A percentile compares a stretch with the other conserved stretches of the same genome.
These are phyloP conservation scores for Drosophila fuyamai DNA, from an alignment of 1,140 invertebrate genomes.

Conservation along the genomic window DNA sequence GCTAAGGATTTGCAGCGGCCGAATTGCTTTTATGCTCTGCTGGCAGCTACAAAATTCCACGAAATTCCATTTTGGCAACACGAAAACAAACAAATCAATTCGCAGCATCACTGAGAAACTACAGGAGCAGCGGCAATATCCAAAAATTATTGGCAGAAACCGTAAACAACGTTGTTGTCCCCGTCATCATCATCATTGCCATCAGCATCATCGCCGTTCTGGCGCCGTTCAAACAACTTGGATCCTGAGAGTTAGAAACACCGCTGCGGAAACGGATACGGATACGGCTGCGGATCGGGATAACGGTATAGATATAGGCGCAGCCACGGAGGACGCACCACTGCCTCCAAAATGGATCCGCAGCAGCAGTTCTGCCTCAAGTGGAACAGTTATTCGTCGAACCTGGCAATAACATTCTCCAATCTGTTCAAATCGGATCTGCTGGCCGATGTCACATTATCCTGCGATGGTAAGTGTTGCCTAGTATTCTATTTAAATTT, in stretches of 20 bases:
- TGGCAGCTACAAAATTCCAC: slow-evolving; percentile 71
- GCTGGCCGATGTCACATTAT: slow-evolving; percentile 94
- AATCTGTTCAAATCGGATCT: slow-evolving; percentile 95
- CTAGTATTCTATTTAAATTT: neutral
- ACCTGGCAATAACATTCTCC: slow-evolving; percentile 94
- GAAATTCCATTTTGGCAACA: slow-evolving; percentile 80
- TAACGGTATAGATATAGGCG: slow-evolving; percentile 10
- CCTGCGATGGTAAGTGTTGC: slow-evolving; percentile 92
- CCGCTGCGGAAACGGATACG: neutral
- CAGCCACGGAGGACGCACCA: slow-evolving; percentile 24
- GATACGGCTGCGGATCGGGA: neutral
- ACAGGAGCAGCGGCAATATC: slow-evolving; percentile 9
- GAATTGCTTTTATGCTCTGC: slow-evolving; percentile 62
- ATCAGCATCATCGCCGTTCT: slow-evolving; percentile 4
- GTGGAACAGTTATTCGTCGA: slow-evolving; percentile 96
- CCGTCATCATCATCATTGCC: neutral
- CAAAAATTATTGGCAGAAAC: slow-evolving; percentile 27
- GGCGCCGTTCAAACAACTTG: slow-evolving; percentile 8
- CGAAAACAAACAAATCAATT: slow-evolving; percentile 50
- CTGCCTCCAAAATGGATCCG: slow-evolving; percentile 87
- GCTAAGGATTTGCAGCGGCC: slow-evolving; percentile 74
- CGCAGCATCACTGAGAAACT: slow-evolving; percentile 9
- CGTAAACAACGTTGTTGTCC: slow-evolving; percentile 6
- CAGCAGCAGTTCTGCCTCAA: slow-evolving; percentile 96
- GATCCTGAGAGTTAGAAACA: slow-evolving; percentile 18